phyloP scores from a whole-genome alignment of 2,797 vertebrate genomes.

The Urophycis tenuis region DNA sequence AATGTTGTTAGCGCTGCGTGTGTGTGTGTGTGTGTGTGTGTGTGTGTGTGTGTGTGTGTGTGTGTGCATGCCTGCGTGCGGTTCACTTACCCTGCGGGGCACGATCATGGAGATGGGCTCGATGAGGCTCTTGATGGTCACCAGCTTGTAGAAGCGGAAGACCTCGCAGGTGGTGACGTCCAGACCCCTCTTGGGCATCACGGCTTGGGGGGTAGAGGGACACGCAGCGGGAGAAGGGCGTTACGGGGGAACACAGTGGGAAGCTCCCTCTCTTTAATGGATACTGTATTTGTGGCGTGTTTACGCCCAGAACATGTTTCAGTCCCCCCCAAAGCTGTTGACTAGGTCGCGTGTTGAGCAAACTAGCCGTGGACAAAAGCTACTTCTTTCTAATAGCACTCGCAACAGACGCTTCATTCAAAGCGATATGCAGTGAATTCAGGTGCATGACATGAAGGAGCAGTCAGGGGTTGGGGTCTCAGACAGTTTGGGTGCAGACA shows the following conservation, averaged over 20 bases:
- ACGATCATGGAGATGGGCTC: conserved; percentile 92
- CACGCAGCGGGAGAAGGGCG: not conserved
- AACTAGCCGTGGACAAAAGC: too few species aligned
- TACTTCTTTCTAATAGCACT: not conserved
- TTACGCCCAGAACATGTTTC: not conserved
- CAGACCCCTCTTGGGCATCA: conserved; percentile 90
- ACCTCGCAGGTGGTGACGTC: conserved; percentile 87
- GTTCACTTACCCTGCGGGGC: conserved; percentile 79
- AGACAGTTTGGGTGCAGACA: not conserved
- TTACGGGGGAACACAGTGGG: not conserved
- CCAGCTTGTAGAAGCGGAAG: conserved; percentile 90
- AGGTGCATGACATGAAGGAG: not conserved
- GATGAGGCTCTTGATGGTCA: conserved; percentile 82
- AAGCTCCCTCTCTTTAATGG: not conserved
- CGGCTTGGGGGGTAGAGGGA: conserved; percentile 64
- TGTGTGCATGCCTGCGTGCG: not conserved
- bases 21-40: not conserved
- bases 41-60: not conserved
- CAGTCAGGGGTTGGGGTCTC: not conserved
- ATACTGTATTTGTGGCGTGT: not conserved
- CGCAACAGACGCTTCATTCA: not conserved
- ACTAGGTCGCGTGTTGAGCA: not conserved
- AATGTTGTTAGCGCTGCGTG: not conserved
- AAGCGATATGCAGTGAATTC: not conserved
- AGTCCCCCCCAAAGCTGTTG: not conserved